Percentiles rank a stretch among this genome's conserved stretches.
Conservation (phyloP, 2,888 invertebrate species). For the Dysmachus trigonus region DNA sequence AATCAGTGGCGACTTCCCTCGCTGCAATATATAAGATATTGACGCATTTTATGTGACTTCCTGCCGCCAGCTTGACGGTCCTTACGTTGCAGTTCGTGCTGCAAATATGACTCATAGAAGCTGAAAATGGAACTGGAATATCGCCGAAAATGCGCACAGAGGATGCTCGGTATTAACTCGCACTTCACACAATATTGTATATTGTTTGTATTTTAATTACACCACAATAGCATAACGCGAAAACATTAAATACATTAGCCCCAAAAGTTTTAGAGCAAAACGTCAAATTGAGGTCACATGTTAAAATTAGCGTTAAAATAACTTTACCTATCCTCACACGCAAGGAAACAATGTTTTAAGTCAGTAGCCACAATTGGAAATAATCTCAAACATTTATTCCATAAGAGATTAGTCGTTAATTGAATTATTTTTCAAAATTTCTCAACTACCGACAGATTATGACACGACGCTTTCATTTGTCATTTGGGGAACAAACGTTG, state of each 20-base stretch:
- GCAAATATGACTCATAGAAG: slow-evolving; percentile 32
- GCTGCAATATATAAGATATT: neutral
- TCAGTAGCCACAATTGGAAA: neutral
- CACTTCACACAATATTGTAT: neutral
- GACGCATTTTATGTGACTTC: neutral
- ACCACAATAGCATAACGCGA: slow-evolving; percentile 27
- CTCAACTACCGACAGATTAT: slow-evolving; percentile 46
- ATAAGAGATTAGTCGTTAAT: neutral
- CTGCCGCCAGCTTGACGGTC: slow-evolving; percentile 12
- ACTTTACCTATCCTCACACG: neutral
- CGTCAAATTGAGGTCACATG: slow-evolving; percentile 67
- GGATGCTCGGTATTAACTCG: neutral
- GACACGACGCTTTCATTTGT: slow-evolving; percentile 49
- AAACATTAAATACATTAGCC: slow-evolving; percentile 44
- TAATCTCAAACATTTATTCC: neutral
- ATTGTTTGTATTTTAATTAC: slow-evolving; percentile 10
- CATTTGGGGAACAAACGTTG: neutral
- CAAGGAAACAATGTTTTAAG: neutral
- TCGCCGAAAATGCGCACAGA: neutral
- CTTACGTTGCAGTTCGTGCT: neutral
- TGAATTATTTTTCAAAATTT: slow-evolving; percentile 19
- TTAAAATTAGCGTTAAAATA: slow-evolving; percentile 43
- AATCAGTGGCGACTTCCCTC: neutral
- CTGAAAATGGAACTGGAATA: neutral
- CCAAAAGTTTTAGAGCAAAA: slow-evolving; percentile 53